A percentile compares a stretch with the other conserved stretches of the same genome.
Evolutionary conservation across 2,113 vertebrate genomes (phyloP).

Genomic region (Oreochromis niloticus): DNA sequence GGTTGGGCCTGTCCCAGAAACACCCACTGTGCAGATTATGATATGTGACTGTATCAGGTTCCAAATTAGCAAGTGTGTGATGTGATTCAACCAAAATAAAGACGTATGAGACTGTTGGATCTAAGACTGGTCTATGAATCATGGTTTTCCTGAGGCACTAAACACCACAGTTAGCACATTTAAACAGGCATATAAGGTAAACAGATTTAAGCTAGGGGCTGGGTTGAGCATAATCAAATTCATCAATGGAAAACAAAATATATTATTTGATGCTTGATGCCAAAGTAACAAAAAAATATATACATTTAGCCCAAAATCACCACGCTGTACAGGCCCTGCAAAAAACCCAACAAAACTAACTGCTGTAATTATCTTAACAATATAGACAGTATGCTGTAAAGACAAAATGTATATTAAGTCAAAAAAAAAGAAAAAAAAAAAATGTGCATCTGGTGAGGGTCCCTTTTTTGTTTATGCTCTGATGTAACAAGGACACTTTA

Average conservation of each 20-base stretch:
- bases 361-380: not conserved
- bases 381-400: not conserved
- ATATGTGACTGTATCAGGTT: not conserved
- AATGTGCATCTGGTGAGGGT: not conserved
- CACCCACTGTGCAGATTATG: not conserved
- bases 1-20: not conserved
- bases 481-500: not conserved
- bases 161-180: not conserved
- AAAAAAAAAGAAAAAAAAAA: not conserved
- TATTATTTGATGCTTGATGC: not conserved
- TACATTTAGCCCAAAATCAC: not conserved
- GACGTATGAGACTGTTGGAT: not conserved
- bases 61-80: not conserved
- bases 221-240: not conserved
- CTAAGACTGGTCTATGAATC: not conserved
- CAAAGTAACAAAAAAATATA: not conserved
- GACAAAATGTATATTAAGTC: rapidly evolving
- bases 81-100: not conserved
- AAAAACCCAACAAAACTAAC: not conserved
- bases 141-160: not conserved
- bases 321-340: not conserved
- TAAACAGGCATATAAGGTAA: rapidly evolving
- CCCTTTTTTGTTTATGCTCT: not conserved
- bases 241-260: not conserved
- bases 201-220: not conserved